Base-by-base conservation (phyloP, 2,797 vertebrate genomes). In the Ceryle rudis region DNA sequence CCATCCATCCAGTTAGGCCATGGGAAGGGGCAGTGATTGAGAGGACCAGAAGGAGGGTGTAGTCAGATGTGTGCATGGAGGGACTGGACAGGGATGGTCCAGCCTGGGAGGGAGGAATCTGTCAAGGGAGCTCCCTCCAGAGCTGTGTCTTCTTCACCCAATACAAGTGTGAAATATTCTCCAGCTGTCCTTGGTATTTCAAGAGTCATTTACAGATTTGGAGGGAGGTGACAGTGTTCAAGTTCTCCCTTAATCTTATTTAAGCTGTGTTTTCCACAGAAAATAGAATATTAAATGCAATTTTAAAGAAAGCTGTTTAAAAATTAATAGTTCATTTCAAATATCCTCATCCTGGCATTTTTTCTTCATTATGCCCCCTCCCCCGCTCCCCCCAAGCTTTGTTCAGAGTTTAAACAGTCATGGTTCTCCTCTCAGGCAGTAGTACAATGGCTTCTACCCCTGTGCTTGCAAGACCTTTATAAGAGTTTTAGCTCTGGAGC, bases 401-500 rank as follows among this genome's bases (percentile, higher is more conserved):
- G 37, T 75, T 29, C 41, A 57, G 86, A 78, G 81, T 85, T 97
- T 91, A 35, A 16, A 83, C 29, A 89, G 58, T 86, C 4, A 5
- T 15, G 42, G 33, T 52, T 84, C 74, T 97, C 78, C 41, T 89
- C 26, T 73, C 42, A 73, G 11, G 6, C 9, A 65, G 67, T 42
- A 82, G 81, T 88, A 88, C 22, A 60, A 69, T 72, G 69, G 16
- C 64, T 71, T 75, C 25, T n/a, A 64, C 41, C 20, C 41, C 39
- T 81, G 41, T 86, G 33, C 78, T 73, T 75, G 82, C 67, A 58
- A 54, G 42, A 64, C 86, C 37, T 81, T 67, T 73, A 2, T 73
- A 89, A 81, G 62, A 67, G 37, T 93, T 94, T 92, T 90, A 88
- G 41, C 73, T 87, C 73, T 80, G 81, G 71, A 78, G 46, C 84